These are phyloP conservation scores for Armadillidium nasatum DNA, from an alignment of 1,140 invertebrate genomes.

Conservation along the genomic window DNA sequence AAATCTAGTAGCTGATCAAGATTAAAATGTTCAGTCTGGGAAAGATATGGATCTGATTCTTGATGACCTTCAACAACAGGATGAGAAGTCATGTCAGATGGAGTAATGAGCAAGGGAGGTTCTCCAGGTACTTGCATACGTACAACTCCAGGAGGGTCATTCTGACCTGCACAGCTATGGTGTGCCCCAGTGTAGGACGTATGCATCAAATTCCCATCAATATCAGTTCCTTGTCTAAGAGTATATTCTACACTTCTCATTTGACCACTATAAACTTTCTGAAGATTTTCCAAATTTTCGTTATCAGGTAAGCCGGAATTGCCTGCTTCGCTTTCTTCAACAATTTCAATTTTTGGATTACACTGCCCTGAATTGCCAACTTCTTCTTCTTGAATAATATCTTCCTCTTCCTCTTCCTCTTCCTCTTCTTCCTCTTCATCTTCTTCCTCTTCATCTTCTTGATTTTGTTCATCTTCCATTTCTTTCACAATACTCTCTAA, in stretches of 20 bases:
- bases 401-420: constrained; percentile 60
- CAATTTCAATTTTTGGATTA: too few species aligned
- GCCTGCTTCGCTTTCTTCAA: too few species aligned
- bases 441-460: constrained; percentile 46
- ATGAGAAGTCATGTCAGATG: too few species aligned
- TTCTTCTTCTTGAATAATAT: too few species aligned
- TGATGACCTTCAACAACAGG: too few species aligned
- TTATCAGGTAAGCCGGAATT: constrained; percentile 23
- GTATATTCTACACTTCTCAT: constrained; percentile 39
- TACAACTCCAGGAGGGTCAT: constrained; percentile 14
- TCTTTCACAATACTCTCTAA: constrained; percentile 70
- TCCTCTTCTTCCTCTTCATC: constrained; percentile 53
- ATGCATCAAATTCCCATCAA: constrained; percentile 1
- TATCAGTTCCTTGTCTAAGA: constrained; percentile 31
- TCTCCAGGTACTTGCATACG: constrained; percentile 32
- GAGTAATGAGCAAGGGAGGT: not conserved
- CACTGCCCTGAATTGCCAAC: too few species aligned
- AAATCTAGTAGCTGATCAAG: constrained; percentile 46
- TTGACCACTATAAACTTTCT: constrained; percentile 45
- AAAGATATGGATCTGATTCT: constrained; percentile 36
- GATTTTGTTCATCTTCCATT: constrained; percentile 40
- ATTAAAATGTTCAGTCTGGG: constrained; percentile 45
- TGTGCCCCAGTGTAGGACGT: too few species aligned
- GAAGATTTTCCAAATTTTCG: constrained; percentile 46
- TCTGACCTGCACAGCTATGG: too few species aligned